Conservation (phyloP, 2,888 invertebrate species). For the Eilema sororculum region DNA sequence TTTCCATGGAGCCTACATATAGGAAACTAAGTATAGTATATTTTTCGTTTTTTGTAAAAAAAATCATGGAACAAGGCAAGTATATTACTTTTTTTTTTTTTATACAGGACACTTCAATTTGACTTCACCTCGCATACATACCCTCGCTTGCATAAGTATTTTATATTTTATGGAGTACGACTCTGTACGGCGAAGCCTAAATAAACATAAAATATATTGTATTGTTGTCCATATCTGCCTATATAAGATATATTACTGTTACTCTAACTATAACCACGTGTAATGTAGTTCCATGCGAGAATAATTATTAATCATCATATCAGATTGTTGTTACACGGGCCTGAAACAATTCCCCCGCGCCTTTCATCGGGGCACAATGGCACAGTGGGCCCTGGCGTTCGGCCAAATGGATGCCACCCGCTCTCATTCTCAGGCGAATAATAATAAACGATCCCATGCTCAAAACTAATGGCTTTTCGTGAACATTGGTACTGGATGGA, state of each 20-base stretch:
- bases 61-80: too few relatives aligned
- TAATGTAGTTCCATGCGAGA: conserved; percentile 26
- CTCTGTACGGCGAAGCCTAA: too few relatives aligned
- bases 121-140: too few relatives aligned
- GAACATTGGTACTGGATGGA: conserved; percentile 12
- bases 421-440: conserved; percentile 18
- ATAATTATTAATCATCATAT: conserved; percentile 39
- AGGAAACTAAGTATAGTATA: too few relatives aligned
- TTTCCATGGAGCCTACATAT: too few relatives aligned
- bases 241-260: background rate
- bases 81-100: too few relatives aligned
- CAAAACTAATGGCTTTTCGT: conserved; percentile 34
- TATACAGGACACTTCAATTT: too few relatives aligned
- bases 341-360: conserved; percentile 32
- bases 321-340: conserved; percentile 32
- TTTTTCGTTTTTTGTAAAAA: too few relatives aligned
- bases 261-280: background rate
- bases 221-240: too few relatives aligned
- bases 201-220: too few relatives aligned
- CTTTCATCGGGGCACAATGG: conserved; percentile 40
- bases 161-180: too few relatives aligned
- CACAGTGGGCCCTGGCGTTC: conserved; percentile 44
- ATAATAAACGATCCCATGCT: conserved; percentile 31
- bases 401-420: conserved; percentile 24
- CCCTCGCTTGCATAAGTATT: too few relatives aligned